A percentile compares a stretch with the other conserved stretches of the same genome.
Evolutionary conservation across 2,797 vertebrate genomes (phyloP).

Genomic region (Emys orbicularis): DNA sequence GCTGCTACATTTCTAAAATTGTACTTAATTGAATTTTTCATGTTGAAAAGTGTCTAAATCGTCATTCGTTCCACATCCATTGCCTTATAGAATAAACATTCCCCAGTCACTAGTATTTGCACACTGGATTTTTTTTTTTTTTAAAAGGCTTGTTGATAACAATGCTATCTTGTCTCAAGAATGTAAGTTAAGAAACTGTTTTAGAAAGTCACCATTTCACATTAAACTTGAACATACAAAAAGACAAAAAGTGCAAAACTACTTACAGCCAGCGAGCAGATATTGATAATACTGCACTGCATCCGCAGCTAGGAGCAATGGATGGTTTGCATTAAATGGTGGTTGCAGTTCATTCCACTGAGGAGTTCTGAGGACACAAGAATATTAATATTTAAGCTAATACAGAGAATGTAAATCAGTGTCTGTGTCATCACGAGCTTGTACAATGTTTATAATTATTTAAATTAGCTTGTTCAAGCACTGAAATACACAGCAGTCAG

Average conservation of each 20-base stretch:
- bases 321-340: conserved; percentile 96
- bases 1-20: neutral
- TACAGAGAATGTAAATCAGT: conserved; percentile 77
- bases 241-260: conserved; percentile 51
- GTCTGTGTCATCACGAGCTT: conserved; percentile 80
- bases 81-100: neutral
- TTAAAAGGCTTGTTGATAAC: neutral
- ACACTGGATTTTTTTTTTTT: neutral
- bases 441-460: conserved; percentile 78
- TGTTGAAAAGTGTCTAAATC: neutral
- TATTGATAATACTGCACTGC: conserved; percentile 96
- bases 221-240: neutral
- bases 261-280: conserved; percentile 93
- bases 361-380: conserved; percentile 89
- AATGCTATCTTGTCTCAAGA: neutral
- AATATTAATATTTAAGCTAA: conserved; percentile 83
- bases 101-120: neutral
- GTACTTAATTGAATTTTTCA: neutral
- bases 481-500: conserved; percentile 66
- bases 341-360: conserved; percentile 99
- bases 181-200: neutral
- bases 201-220: conserved; percentile 7
- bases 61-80: neutral
- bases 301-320: conserved; percentile 93
- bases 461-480: conserved; percentile 77